phyloP scores from a whole-genome alignment of 2,888 invertebrate species.

The Kuschelorhynchus macadamiae region DNA sequence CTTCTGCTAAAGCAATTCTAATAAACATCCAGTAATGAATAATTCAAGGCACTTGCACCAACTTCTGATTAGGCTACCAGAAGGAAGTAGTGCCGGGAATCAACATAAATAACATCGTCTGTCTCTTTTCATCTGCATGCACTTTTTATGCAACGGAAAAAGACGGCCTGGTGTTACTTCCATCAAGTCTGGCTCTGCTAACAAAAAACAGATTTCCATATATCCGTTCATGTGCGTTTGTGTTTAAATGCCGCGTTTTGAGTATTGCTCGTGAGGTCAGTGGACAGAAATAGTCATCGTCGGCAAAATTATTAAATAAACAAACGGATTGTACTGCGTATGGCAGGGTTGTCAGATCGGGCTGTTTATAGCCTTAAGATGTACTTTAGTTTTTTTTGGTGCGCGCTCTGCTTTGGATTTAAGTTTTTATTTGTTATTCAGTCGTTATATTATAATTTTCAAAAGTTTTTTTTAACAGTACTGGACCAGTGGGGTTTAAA shows the following conservation, averaged over 20 bases:
- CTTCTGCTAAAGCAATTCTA: constrained; percentile 32
- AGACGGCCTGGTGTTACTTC: background rate
- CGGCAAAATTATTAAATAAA: background rate
- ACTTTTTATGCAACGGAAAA: constrained; percentile 10
- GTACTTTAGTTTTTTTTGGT: too few species aligned
- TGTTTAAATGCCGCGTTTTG: constrained; percentile 20
- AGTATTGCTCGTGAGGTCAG: constrained; percentile 14
- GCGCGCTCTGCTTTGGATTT: too few species aligned
- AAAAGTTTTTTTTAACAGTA: too few species aligned
- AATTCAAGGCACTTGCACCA: constrained; percentile 29
- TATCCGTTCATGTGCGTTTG: constrained; percentile 23
- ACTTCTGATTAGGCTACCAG: constrained; percentile 41
- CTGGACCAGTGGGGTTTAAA: too few species aligned
- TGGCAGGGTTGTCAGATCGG: too few species aligned
- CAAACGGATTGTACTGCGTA: background rate
- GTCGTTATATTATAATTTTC: too few species aligned
- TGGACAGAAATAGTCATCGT: constrained; percentile 8
- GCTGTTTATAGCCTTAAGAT: too few species aligned
- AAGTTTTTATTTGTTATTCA: too few species aligned
- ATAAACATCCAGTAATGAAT: constrained; percentile 20
- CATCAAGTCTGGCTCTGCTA: background rate
- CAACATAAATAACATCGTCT: constrained; percentile 13
- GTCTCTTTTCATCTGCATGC: constrained; percentile 12
- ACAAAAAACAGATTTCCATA: constrained; percentile 39
- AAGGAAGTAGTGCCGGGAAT: constrained; percentile 31